Percentiles rank a stretch among this genome's conserved stretches.
phyloP scores from a whole-genome alignment of 2,797 vertebrate species.

The Cottoperca gobio region DNA sequence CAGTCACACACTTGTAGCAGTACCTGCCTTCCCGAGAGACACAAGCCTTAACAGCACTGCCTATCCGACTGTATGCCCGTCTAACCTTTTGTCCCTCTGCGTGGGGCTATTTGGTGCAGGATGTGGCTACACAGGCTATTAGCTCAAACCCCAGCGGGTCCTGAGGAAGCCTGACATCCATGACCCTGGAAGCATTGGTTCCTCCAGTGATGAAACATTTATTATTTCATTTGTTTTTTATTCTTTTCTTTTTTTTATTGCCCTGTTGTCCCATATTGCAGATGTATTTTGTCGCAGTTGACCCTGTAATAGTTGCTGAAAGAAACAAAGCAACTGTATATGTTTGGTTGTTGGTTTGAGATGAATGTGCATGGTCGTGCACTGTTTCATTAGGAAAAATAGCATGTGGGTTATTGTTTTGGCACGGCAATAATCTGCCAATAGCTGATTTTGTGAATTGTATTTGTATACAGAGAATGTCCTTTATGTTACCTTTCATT shows the following conservation, averaged over 20 bases:
- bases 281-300: conserved; percentile 52
- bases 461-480: not conserved
- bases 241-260: conserved; percentile 12
- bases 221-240: conserved; percentile 54
- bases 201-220: conserved; percentile 76
- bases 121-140: conserved; percentile 69
- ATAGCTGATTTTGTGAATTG: not conserved
- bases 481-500: not conserved
- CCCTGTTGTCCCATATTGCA: conserved; percentile 31
- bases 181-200: conserved; percentile 67
- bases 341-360: not conserved
- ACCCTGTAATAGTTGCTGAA: conserved; percentile 8
- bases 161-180: conserved; percentile 68
- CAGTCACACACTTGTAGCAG: conserved; percentile 63
- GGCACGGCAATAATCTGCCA: not conserved
- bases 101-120: conserved; percentile 62
- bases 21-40: conserved; percentile 72
- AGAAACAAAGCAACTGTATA: not conserved
- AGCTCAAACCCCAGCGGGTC: conserved; percentile 57
- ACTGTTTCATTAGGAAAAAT: not conserved
- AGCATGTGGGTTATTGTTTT: not conserved
- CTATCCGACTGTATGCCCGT: conserved; percentile 54
- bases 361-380: not conserved
- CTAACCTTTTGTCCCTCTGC: conserved; percentile 58
- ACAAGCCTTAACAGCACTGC: conserved; percentile 32